A percentile compares a stretch with the other conserved stretches of the same genome.
These are phyloP conservation scores for Gobionotothen gibberifrons DNA, from an alignment of 2,797 vertebrate species.

Conservation along the genomic window DNA sequence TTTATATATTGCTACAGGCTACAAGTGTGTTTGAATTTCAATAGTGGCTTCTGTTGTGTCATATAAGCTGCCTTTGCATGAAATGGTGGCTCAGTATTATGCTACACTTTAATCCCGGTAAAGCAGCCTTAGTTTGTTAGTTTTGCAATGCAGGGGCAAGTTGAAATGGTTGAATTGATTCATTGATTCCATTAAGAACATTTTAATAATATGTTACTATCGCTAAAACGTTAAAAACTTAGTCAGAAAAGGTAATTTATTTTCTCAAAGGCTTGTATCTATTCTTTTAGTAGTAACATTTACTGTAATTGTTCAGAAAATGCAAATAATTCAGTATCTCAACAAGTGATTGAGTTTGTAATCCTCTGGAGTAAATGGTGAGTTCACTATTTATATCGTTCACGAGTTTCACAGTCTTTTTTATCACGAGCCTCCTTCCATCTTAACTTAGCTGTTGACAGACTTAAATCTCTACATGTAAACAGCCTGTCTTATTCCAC, in stretches of 20 bases:
- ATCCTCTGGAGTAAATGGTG: not conserved
- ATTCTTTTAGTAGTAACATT: not conserved
- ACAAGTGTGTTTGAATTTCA: slow-evolving; percentile 38
- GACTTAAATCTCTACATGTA: slow-evolving; percentile 62
- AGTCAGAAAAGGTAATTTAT: not conserved
- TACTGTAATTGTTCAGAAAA: not conserved
- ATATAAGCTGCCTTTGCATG: slow-evolving; percentile 8
- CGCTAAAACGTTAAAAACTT: not conserved
- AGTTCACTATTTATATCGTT: not conserved
- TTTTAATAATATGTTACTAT: not conserved
- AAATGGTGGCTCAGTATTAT: slow-evolving; percentile 29
- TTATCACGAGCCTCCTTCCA: slow-evolving; percentile 36
- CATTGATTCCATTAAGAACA: not conserved
- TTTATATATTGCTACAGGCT: slow-evolving; percentile 13
- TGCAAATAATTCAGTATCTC: not conserved
- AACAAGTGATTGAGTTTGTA: not conserved
- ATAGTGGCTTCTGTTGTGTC: slow-evolving; percentile 31
- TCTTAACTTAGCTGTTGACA: slow-evolving; percentile 62
- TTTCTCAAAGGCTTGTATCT: not conserved
- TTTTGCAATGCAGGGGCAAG: not conserved
- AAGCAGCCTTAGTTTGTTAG: slow-evolving; percentile 1
- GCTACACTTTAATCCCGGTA: slow-evolving; percentile 1
- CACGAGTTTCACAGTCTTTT: not conserved
- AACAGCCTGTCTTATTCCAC: slow-evolving; percentile 62
- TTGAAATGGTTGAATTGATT: not conserved